Base-by-base conservation (phyloP, 2,113 vertebrate genomes). In the Petromus typicus region DNA sequence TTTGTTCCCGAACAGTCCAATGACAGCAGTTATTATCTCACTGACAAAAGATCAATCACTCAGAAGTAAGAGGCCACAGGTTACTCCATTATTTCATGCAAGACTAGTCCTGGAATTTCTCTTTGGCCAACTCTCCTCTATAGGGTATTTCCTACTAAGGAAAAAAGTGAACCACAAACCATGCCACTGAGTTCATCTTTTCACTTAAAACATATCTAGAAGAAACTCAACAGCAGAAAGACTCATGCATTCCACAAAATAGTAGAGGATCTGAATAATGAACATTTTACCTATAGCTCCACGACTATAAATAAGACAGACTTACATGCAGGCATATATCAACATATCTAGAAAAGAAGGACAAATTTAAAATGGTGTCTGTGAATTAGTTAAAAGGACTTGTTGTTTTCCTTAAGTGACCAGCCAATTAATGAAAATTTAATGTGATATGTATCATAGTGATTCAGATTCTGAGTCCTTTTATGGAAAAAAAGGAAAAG, bases 261-360 rank as follows among this genome's bases (percentile, higher is more conserved):
- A 48, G 9, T 86, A 59, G 34, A 66, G 27, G 45, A 32, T 64
- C 40, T 85, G 32, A 87, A 78, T 34, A 78, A 79, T 34, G 51
- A 76, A 73, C 3, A 51, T 83, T 73, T 25, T 67, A 34, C 8
- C 2, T 84, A 12, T 71, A 34, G 34, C 66, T 71, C 9, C 30
- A 66, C 3, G 13, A 86, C 75, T 87, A 57, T 30, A 73, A 83
- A 61, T 79, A 93, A 89, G 43, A 37, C 61, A 97, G 56, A 86
- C 54, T 91, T 91, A 54, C 32, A 25, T 80, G 54, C 17, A 67
- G 8, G 54, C 61, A 51, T 73, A 40, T 30, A 79, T 93, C 84
- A 54, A 54, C 73, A 78, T 32, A 75, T 86, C 57, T 89, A 18
- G 27, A 8, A 66, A n/a, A 23, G 17, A 91, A 90, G 73, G 25